A percentile compares a stretch with the other conserved stretches of the same genome.
Conservation (phyloP, 2,888 invertebrate species). For the Trachelus troglodyta region DNA sequence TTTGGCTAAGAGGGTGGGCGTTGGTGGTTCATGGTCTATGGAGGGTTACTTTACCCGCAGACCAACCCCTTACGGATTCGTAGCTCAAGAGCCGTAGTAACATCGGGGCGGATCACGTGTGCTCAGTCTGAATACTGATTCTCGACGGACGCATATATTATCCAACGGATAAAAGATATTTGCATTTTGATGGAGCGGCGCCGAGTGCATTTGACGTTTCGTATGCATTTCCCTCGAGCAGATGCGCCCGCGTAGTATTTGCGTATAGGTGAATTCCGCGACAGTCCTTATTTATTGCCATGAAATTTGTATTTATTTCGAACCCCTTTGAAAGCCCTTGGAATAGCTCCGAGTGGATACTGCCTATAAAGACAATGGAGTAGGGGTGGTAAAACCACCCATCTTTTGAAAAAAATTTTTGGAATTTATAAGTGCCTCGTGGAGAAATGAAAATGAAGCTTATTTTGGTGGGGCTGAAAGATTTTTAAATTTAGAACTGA, state of each 20-base stretch:
- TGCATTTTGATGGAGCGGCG: conserved; percentile 61
- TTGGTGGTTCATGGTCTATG: conserved; percentile 24
- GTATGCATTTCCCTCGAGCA: conserved; percentile 50
- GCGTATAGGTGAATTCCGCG: background rate
- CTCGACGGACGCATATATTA: conserved; percentile 59
- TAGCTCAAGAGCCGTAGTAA: conserved; percentile 34
- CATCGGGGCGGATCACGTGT: conserved; percentile 52
- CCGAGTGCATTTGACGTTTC: conserved; percentile 61
- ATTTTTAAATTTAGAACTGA: too few relatives aligned
- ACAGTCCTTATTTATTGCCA: conserved; percentile 32
- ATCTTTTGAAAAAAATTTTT: background rate
- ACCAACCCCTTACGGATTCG: conserved; percentile 14
- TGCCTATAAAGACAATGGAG: background rate
- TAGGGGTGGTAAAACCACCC: background rate
- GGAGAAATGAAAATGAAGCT: background rate
- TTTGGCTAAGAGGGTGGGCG: conserved; percentile 23
- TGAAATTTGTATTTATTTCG: conserved; percentile 44
- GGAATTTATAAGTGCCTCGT: background rate
- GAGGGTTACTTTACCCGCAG: conserved; percentile 38
- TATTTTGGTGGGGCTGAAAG: background rate
- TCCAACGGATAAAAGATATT: conserved; percentile 59
- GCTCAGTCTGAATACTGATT: conserved; percentile 59
- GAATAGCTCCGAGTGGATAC: background rate
- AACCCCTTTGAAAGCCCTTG: conserved; percentile 20
- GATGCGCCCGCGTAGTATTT: conserved; percentile 17